These are phyloP conservation scores for Mnemiopsis leidyi DNA, from an alignment of 37 sponge, comb jelly and placozoan genomes.

Conservation along the genomic window DNA sequence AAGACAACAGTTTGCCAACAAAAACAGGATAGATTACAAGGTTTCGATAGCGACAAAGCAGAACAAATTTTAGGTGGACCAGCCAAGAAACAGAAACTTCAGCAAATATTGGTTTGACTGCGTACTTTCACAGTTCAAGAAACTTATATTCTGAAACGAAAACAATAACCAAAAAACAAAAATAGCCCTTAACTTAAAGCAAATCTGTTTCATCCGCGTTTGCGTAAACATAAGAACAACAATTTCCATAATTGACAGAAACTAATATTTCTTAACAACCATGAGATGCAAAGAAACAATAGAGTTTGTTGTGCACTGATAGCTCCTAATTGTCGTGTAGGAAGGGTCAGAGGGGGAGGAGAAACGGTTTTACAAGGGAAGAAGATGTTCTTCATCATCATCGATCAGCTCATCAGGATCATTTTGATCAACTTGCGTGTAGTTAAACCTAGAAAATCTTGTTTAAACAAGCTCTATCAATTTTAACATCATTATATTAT, in stretches of 20 bases:
- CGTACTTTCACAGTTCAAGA: too few species aligned
- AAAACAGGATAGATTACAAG: too few species aligned
- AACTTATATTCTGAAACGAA: not conserved
- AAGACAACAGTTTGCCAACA: too few species aligned
- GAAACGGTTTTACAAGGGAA: constrained; percentile 7
- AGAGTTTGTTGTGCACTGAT: not conserved
- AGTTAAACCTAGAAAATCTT: not conserved
- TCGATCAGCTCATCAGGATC: not conserved
- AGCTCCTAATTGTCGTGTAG: not conserved
- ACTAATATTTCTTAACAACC: too few species aligned
- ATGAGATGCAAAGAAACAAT: too few species aligned
- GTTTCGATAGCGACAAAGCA: too few species aligned
- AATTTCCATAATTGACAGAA: too few species aligned
- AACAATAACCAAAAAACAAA: not conserved
- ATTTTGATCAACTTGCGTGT: not conserved
- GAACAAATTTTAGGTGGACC: not conserved
- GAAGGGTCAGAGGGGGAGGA: not conserved
- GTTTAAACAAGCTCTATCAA: too few species aligned
- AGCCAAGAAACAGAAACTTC: not conserved
- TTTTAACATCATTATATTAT: too few species aligned
- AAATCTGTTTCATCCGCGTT: too few species aligned
- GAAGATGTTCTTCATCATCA: constrained; percentile 7
- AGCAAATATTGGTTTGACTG: not conserved
- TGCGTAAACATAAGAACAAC: too few species aligned
- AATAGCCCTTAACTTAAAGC: too few species aligned